phyloP scores from a whole-genome alignment of 1,140 invertebrate genomes.

The Temnothorax longispinosus region DNA sequence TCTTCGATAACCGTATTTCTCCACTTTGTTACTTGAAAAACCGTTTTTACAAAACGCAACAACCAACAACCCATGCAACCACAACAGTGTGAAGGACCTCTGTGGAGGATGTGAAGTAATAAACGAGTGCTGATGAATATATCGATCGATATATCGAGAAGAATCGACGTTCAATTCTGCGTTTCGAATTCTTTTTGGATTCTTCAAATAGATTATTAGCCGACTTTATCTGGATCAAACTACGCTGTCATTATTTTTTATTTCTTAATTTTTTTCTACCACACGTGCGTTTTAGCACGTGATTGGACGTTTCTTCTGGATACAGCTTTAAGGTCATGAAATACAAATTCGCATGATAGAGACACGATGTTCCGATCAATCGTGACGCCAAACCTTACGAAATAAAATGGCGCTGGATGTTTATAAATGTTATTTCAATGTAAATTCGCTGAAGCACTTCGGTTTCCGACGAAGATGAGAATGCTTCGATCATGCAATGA shows the following conservation, averaged over 20 bases:
- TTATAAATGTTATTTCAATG: not conserved
- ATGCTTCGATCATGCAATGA: not conserved
- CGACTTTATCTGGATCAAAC: too few species aligned
- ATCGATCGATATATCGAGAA: slow-evolving; percentile 12
- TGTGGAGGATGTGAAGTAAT: not conserved
- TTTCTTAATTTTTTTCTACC: too few species aligned
- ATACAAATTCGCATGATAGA: not conserved
- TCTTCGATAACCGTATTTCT: too few species aligned
- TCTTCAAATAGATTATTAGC: not conserved
- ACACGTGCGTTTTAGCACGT: not conserved
- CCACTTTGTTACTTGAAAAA: too few species aligned
- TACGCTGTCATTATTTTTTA: too few species aligned
- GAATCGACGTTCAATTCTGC: not conserved
- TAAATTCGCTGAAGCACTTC: slow-evolving; percentile 6
- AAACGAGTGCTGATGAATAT: not conserved
- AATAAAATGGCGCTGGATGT: not conserved
- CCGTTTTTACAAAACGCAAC: too few species aligned
- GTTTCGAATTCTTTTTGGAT: not conserved
- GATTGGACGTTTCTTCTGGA: not conserved
- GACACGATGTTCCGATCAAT: not conserved
- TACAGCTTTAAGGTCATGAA: not conserved
- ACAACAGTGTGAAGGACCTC: too few species aligned
- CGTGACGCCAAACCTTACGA: not conserved
- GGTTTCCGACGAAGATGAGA: not conserved
- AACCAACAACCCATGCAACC: too few species aligned